Percentiles rank a stretch among this genome's conserved stretches.
phyloP scores from a whole-genome alignment of 2,113 vertebrate genomes.

The Xenopus tropicalis region UCB_Xtro_10.0 CM004446.2:62276501-62277000 shows the following conservation, averaged over 20 bases:
- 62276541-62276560: conserved; percentile 6
- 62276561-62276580: conserved; percentile 9
- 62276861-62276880: too few species aligned
- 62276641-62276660: not conserved
- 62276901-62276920: too few species aligned
- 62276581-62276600: not conserved
- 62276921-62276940: too few species aligned
- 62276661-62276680: not conserved
- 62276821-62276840: too few species aligned
- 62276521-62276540: not conserved
- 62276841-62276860: too few species aligned
- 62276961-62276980: too few species aligned
- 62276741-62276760: conserved; percentile 25
- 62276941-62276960: too few species aligned
- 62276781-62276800: not conserved
- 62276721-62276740: conserved; percentile 38
- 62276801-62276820: too few species aligned
- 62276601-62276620: too few species aligned
- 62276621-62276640: not conserved
- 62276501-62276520: too few species aligned
- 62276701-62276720: conserved; percentile 5
- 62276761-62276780: not conserved
- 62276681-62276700: conserved; percentile 31
- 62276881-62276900: too few species aligned
- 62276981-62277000: too few species aligned